phyloP scores from a whole-genome alignment of 2,888 invertebrate genomes.

The Creontiades dilutus region DNA sequence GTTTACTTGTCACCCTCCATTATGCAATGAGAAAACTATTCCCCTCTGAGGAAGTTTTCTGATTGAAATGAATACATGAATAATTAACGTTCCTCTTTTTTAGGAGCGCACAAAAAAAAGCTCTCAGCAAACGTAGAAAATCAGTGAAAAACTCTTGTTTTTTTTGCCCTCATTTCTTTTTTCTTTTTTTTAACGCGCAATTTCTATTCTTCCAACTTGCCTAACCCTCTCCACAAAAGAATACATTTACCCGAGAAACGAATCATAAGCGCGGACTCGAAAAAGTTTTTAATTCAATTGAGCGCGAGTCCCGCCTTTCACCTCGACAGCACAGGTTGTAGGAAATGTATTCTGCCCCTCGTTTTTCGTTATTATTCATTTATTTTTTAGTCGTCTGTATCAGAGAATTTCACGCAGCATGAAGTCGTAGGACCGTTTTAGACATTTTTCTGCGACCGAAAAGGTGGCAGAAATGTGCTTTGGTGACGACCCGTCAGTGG shows the following conservation, averaged over 20 bases:
- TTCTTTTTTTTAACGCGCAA: not conserved
- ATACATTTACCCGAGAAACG: constrained; percentile 52
- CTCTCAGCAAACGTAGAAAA: not conserved
- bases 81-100: not conserved
- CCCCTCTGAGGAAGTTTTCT: not conserved
- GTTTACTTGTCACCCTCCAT: not conserved
- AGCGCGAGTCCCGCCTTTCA: constrained; percentile 33
- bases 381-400: not conserved
- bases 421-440: no score
- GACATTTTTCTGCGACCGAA: no score
- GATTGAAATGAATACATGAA: constrained; percentile 43
- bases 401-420: no score
- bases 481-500: no score
- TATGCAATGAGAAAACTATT: not conserved
- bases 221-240: constrained; percentile 47
- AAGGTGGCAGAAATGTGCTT: no score
- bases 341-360: constrained; percentile 20
- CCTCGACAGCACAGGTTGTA: not conserved
- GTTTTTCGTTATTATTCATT: constrained; percentile 19
- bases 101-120: not conserved
- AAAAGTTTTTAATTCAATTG: constrained; percentile 66
- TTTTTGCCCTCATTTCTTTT: not conserved
- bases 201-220: constrained; percentile 58
- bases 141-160: not conserved
- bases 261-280: constrained; percentile 58